phyloP scores from a whole-genome alignment of 2,888 invertebrate species.

The Tenthredo livida region DNA sequence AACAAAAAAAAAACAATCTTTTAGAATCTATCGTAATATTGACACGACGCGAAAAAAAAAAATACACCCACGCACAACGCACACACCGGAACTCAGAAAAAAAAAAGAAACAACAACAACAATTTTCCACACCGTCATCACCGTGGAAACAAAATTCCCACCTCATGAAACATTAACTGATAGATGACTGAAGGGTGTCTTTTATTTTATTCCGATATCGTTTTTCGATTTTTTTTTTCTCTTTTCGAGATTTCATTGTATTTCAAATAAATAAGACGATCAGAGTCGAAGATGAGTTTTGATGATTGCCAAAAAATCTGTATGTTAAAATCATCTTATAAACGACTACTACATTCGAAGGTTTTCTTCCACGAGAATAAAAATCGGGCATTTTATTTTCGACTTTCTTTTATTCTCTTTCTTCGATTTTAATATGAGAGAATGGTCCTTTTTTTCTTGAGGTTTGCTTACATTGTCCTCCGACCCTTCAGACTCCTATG shows the following conservation, averaged over 20 bases:
- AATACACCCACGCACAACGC: conserved; percentile 26
- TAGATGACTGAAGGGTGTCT: not conserved
- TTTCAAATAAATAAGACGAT: not conserved
- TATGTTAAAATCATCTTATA: no score
- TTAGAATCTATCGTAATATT: not conserved
- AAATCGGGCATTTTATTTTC: not conserved
- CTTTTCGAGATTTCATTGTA: not conserved
- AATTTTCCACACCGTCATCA: not conserved
- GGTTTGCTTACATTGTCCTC: not conserved
- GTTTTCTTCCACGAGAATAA: no score
- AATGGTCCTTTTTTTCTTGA: not conserved
- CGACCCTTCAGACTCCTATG: not conserved
- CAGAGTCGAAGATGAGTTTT: no score
- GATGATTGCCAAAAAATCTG: no score
- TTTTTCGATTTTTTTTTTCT: not conserved
- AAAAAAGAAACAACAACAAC: not conserved
- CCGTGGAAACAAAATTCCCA: not conserved
- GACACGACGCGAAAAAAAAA: conserved; percentile 40
- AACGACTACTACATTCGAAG: not conserved
- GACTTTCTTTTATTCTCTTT: not conserved
- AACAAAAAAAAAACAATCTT: conserved; percentile 47
- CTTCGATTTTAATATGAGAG: not conserved
- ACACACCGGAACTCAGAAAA: conserved; percentile 27
- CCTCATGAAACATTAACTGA: not conserved
- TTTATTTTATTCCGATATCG: not conserved